phyloP scores from a whole-genome alignment of 2,113 vertebrate species.

The Chloebia gouldiae region DNA sequence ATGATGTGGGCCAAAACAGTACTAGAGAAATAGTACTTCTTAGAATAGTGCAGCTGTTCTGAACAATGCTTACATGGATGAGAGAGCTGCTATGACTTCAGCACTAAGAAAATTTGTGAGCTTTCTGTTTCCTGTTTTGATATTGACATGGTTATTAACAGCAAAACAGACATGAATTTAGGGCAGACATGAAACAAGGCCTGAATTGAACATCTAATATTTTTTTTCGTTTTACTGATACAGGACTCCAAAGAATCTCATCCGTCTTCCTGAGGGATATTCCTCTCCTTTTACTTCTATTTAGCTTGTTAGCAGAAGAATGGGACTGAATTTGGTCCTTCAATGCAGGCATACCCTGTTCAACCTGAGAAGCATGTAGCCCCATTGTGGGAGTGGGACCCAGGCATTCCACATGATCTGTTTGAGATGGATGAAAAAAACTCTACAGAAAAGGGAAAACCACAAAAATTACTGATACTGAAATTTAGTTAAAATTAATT shows the following conservation, averaged over 20 bases:
- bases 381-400: background rate
- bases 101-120: background rate
- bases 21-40: background rate
- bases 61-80: background rate
- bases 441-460: background rate
- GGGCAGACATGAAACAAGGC: background rate
- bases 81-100: background rate
- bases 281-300: background rate
- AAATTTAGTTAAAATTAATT: background rate
- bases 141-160: background rate
- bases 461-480: background rate
- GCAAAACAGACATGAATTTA: background rate
- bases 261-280: background rate
- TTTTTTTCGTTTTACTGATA: background rate
- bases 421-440: background rate
- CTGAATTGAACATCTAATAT: background rate
- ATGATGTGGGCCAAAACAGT: background rate
- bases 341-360: background rate
- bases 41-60: background rate
- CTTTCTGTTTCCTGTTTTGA: conserved; percentile 2
- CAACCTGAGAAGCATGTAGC: background rate
- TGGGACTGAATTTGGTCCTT: background rate
- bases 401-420: background rate
- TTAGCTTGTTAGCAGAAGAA: background rate
- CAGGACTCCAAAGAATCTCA: background rate